Evolutionary conservation across 30 jellyfish, hydroid and myxozoan species (phyloP), one percentile per base, ranked within the genome.

Genomic region (Mastigias papua): DNA sequence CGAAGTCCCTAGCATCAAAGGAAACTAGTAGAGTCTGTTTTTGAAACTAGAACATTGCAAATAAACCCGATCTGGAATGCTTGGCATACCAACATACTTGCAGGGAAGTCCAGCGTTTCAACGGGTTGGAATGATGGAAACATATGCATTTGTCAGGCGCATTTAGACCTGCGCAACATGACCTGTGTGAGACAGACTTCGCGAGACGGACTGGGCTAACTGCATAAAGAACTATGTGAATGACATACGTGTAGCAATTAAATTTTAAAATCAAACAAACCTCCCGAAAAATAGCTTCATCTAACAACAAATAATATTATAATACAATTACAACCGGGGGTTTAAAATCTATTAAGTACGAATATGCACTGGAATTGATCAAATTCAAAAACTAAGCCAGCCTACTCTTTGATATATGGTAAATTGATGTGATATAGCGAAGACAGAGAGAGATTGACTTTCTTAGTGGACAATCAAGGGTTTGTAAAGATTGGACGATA

Each of bases 301-400:
- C 74, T n/a, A 63, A 42, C 23, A 63, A 22, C 48, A 63, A 63
- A 63, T 15, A 19, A 63, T 15, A 4, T 23, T 23, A 63, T 63
- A 63, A 63, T 63, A 63, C 5, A 63, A 8, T 26, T 63, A 63
- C 74, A 22, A 15, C 42, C 48, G 74, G 74, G 74, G 42, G 37
- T 51, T 13, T 5, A 16, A 51, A 51, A 4, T 9, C 67, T 51
- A 51, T 51, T 3, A 37, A 37, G 6, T 37, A 51, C 67, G 67
- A 16, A 51, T 51, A 51, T 51, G 67, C 67, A 51, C 17, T 51
- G 17, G 17, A 51, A 51, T 51, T 17, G 67, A 51, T 51, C 27
- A 51, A 51, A 51, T 51, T 51, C 27, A 51, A 51, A 46, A 51
- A 51, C 67, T 10, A 51, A 51, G 67, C 17, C 5, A 17, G 16